Percentiles rank a stretch among this genome's conserved stretches.
Conservation (phyloP, 2,797 vertebrate genomes). For the Otolemur crassicaudatus region DNA sequence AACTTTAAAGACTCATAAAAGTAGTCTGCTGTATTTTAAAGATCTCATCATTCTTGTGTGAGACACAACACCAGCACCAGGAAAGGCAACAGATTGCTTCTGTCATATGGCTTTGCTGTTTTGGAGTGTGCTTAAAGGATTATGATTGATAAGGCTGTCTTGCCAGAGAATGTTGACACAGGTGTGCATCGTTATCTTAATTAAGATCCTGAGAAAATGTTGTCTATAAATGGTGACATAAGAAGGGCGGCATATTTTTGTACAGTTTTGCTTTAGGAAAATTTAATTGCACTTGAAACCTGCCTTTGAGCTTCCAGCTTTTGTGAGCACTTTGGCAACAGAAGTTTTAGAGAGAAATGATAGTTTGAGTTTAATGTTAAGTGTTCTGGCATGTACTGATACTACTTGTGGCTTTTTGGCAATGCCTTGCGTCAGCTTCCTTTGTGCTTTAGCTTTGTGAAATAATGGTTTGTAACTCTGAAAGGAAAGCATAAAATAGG, state of each 20-base stretch:
- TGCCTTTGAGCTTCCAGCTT: constrained; percentile 78
- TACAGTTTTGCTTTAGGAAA: constrained; percentile 78
- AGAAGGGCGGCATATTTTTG: constrained; percentile 84
- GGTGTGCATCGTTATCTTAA: constrained; percentile 90
- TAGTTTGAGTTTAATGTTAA: constrained; percentile 69
- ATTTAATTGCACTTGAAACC: constrained; percentile 79
- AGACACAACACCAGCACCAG: constrained; percentile 75
- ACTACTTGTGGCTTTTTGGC: constrained; percentile 78
- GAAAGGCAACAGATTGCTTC: constrained; percentile 88
- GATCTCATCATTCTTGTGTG: constrained; percentile 82
- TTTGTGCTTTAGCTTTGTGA: constrained; percentile 65
- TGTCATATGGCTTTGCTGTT: constrained; percentile 84
- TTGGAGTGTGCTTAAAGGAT: constrained; percentile 88
- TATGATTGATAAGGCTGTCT: constrained; percentile 90
- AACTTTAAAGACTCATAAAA: constrained; percentile 86
- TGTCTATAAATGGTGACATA: constrained; percentile 84
- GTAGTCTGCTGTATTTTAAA: constrained; percentile 82
- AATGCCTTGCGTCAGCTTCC: constrained; percentile 53
- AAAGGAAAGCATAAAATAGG: constrained; percentile 42
- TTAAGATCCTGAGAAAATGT: constrained; percentile 89
- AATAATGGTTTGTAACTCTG: constrained; percentile 62
- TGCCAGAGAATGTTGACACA: constrained; percentile 88
- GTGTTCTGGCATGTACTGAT: constrained; percentile 62
- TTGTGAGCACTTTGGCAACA: constrained; percentile 71
- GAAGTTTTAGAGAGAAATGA: constrained; percentile 71